A percentile compares a stretch with the other conserved stretches of the same genome.
These are phyloP conservation scores for Xiphias gladius DNA, from an alignment of 2,113 vertebrate species.

Conservation along the genomic window DNA sequence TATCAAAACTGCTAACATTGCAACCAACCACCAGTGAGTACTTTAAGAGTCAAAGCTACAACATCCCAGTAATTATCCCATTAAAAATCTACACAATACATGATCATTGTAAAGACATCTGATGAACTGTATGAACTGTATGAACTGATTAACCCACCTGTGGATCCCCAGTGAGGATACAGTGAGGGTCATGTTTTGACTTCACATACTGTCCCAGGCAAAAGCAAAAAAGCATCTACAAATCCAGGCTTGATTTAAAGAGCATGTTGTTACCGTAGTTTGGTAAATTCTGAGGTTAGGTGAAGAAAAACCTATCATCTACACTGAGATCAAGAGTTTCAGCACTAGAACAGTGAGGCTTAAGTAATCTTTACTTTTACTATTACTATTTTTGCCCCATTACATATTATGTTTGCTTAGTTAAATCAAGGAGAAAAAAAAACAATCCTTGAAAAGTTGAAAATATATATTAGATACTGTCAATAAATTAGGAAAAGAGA, in stretches of 20 bases:
- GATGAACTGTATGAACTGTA: neutral
- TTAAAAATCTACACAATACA: neutral
- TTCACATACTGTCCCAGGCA: neutral
- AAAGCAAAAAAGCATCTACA: neutral
- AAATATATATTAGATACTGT: neutral
- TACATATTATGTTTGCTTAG: neutral
- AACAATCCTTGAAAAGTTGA: neutral
- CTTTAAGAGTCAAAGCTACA: neutral
- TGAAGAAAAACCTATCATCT: neutral
- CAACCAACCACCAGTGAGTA: neutral
- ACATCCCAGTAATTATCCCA: neutral
- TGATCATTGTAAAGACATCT: too few species aligned
- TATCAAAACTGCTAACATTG: constrained; percentile 3
- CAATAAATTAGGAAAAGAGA: constrained; percentile 5
- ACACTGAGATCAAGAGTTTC: neutral
- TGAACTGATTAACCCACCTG: too few species aligned
- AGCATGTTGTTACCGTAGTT: neutral
- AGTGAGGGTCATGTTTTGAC: neutral
- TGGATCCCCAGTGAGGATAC: neutral
- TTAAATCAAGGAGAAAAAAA: constrained; percentile 3
- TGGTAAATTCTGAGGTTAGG: neutral
- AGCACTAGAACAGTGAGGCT: neutral
- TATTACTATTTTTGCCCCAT: neutral
- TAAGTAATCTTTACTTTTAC: too few species aligned
- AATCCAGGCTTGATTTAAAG: neutral